phyloP scores from a whole-genome alignment of 1,140 invertebrate genomes.

The Hydropsyche tenuis region DNA sequence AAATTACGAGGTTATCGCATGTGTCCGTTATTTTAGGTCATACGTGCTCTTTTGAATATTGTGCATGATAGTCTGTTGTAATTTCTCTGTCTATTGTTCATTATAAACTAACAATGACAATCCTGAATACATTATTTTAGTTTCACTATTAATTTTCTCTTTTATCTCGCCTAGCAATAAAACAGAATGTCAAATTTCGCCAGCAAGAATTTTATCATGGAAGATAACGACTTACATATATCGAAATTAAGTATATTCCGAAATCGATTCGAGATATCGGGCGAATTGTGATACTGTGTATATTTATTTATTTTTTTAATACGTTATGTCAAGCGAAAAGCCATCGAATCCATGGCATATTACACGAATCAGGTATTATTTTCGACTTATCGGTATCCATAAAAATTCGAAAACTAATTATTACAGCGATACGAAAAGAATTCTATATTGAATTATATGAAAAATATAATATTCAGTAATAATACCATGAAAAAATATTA shows the following conservation, averaged over 20 bases:
- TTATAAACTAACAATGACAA: neutral
- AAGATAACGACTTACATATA: neutral
- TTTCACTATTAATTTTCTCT: neutral
- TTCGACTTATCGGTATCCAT: no score
- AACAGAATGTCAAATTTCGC: slow-evolving; percentile 6
- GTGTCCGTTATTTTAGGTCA: no score
- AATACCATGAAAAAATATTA: slow-evolving; percentile 12
- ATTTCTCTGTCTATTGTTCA: no score
- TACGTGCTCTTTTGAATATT: no score
- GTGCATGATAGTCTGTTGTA: no score
- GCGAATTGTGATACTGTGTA: neutral
- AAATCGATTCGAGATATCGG: slow-evolving; percentile 10
- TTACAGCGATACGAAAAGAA: no score
- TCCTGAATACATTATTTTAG: neutral
- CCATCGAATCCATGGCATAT: no score
- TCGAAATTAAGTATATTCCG: neutral
- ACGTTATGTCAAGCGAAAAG: no score
- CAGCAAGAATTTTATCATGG: neutral
- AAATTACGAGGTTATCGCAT: no score
- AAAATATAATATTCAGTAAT: slow-evolving; percentile 27
- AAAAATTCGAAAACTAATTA: no score
- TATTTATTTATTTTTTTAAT: slow-evolving; percentile 1
- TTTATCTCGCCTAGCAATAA: neutral
- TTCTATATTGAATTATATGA: neutral
- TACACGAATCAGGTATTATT: no score